phyloP scores from a whole-genome alignment of 2,888 invertebrate species.

The Zeuzera pyrina region DNA sequence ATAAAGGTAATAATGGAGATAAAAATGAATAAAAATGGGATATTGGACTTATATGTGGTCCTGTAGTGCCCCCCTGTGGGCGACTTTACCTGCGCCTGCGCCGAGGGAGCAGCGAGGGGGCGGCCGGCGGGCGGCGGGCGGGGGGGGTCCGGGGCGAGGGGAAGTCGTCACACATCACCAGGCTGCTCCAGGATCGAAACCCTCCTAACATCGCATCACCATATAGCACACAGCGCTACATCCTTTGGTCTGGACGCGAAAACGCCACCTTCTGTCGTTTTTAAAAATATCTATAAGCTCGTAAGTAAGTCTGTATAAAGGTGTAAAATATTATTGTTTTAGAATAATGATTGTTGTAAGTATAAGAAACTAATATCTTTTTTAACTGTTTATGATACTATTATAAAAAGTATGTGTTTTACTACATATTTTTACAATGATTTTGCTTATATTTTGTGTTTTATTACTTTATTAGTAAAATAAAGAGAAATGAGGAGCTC shows the following conservation, averaged over 20 bases:
- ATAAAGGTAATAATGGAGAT: conserved; percentile 28
- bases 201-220: conserved; percentile 64
- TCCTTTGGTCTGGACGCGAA: conserved; percentile 63
- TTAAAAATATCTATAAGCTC: conserved; percentile 68
- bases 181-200: conserved; percentile 30
- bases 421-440: conserved; percentile 6
- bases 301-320: conserved; percentile 30
- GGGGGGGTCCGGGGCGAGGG: conserved; percentile 14
- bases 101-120: conserved; percentile 22
- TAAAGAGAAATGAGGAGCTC: conserved; percentile 15
- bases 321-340: conserved; percentile 15
- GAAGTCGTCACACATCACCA: conserved; percentile 7
- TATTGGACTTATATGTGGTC: conserved; percentile 48
- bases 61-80: conserved; percentile 54
- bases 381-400: conserved; percentile 14
- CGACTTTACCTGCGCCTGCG: conserved; percentile 67
- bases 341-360: conserved; percentile 17
- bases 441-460: conserved; percentile 7
- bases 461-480: conserved; percentile 4
- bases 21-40: conserved; percentile 47
- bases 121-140: conserved; percentile 23
- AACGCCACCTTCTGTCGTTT: conserved; percentile 70
- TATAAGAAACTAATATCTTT: conserved; percentile 14
- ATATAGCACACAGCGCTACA: conserved; percentile 66
- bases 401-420: too few species aligned